Conservation (phyloP, 2,888 invertebrate genomes). For the Germaria angustata region DNA sequence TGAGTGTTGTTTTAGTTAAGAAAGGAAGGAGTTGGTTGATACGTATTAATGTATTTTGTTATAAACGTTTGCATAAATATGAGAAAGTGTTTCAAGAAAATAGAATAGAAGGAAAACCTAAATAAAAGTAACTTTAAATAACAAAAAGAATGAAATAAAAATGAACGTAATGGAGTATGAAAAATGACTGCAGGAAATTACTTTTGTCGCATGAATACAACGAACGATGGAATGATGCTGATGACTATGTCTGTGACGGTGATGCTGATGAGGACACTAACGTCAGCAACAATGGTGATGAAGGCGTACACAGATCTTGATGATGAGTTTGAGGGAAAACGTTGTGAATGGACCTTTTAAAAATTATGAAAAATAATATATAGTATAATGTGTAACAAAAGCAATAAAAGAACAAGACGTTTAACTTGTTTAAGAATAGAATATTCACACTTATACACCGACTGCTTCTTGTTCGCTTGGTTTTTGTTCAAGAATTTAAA, state of each 20-base stretch:
- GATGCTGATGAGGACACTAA: not conserved
- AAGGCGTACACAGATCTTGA: not conserved
- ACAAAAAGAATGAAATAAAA: conserved; percentile 50
- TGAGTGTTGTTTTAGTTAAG: not conserved
- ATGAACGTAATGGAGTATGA: conserved; percentile 70
- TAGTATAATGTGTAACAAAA: conserved; percentile 19
- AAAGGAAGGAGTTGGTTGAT: conserved; percentile 22
- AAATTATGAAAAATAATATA: conserved; percentile 48
- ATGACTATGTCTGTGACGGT: not conserved
- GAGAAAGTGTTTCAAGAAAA: conserved; percentile 53
- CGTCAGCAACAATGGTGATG: conserved; percentile 6
- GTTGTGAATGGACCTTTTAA: conserved; percentile 40
- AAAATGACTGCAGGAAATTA: conserved; percentile 72
- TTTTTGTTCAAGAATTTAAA: conserved; percentile 41
- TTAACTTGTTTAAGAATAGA: conserved; percentile 16
- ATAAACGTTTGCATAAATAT: conserved; percentile 25
- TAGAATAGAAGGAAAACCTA: conserved; percentile 27
- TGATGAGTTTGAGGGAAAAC: conserved; percentile 41
- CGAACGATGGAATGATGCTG: conserved; percentile 5
- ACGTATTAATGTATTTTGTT: conserved; percentile 29
- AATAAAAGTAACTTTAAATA: conserved; percentile 62
- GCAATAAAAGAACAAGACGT: conserved; percentile 50
- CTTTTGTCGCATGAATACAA: conserved; percentile 70
- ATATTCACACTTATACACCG: conserved; percentile 28
- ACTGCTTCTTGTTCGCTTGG: not conserved